These are phyloP conservation scores for Hirtodrosophila alboralis DNA, from an alignment of 2,888 invertebrate genomes.

Conservation along the genomic window DNA sequence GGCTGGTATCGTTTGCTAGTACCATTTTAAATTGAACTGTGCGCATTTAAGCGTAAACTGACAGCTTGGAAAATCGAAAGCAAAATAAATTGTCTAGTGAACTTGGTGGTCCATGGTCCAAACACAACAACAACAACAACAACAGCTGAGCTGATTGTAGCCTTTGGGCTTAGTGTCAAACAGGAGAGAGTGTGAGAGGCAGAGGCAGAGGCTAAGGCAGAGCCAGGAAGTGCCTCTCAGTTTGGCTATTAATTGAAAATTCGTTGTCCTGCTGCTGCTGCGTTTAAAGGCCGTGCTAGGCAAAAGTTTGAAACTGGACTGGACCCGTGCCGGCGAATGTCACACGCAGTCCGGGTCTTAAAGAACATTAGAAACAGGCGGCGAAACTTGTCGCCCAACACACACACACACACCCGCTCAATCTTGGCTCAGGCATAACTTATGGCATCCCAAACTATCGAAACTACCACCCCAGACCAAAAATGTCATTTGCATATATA, in stretches of 20 bases:
- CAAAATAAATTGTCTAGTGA: slow-evolving; percentile 80
- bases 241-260: slow-evolving; percentile 77
- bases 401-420: neutral
- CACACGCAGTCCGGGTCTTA: slow-evolving; percentile 63
- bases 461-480: slow-evolving; percentile 39
- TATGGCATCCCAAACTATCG: slow-evolving; percentile 50
- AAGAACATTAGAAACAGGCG: slow-evolving; percentile 78
- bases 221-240: slow-evolving; percentile 50
- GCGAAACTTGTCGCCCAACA: slow-evolving; percentile 63
- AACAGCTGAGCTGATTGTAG: slow-evolving; percentile 78
- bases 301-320: slow-evolving; percentile 62
- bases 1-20: slow-evolving; percentile 20
- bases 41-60: slow-evolving; percentile 80
- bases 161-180: slow-evolving; percentile 76
- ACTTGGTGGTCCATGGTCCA: slow-evolving; percentile 71
- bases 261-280: slow-evolving; percentile 63
- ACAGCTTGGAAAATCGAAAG: slow-evolving; percentile 80
- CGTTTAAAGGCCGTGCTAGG: slow-evolving; percentile 40
- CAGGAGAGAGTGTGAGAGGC: no score
- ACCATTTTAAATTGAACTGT: slow-evolving; percentile 79
- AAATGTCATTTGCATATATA: slow-evolving; percentile 72
- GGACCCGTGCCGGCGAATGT: slow-evolving; percentile 36
- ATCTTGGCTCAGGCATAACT: slow-evolving; percentile 32
- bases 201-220: slow-evolving; percentile 13
- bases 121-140: no score